Evolutionary conservation across 2,888 invertebrate genomes (phyloP), one percentile per base, ranked within the genome.

Genomic region (Argynnis bischoffii): DNA sequence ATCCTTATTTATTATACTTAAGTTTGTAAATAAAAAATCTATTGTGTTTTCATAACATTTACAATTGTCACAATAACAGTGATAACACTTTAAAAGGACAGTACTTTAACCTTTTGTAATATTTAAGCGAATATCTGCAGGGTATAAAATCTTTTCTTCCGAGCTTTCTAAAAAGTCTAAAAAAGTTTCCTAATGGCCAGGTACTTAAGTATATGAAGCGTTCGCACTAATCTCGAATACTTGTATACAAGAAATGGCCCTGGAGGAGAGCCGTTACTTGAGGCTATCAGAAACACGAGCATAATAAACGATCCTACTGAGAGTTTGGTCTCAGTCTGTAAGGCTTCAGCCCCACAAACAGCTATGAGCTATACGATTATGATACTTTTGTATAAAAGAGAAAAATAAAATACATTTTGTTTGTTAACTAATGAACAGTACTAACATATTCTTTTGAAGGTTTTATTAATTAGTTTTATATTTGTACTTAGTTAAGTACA

Each of bases 221-320:
- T 35, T 41, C 41, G 18, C 60, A 61, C 55, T 66, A 66, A 66
- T 66, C 60, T 61, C 48, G 14, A 61, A 60, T 21, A 60, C 59
- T 59, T 55, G 66, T 50, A 50, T 60, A 66, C 66, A 67, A 64
- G 63, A 57, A 54, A 54, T 56, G 69, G 61, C 53, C 69, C 63
- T 47, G 57, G 41, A 31, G 55, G 63, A 14, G n/a, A n/a, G 41
- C 60, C 31, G 54, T 54, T 66, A 55, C 61, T 56, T 31, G 48
- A 51, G 53, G 48, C 65, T 69, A 63, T 63, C 66, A 57, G 57
- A 55, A 59, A 66, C 66, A 51, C 63, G 59, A 60, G 46, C 59
- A 21, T 55, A 55, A 60, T 54, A 69, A 63, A 65, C 70, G 67
- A 64, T 48, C 51, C 51, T 64, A 35, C 50, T 53, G 64, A 64